Evolutionary conservation across 2,888 invertebrate species (phyloP), one percentile per base, ranked within the genome.

Genomic region (Hyppa rectilinea): DNA sequence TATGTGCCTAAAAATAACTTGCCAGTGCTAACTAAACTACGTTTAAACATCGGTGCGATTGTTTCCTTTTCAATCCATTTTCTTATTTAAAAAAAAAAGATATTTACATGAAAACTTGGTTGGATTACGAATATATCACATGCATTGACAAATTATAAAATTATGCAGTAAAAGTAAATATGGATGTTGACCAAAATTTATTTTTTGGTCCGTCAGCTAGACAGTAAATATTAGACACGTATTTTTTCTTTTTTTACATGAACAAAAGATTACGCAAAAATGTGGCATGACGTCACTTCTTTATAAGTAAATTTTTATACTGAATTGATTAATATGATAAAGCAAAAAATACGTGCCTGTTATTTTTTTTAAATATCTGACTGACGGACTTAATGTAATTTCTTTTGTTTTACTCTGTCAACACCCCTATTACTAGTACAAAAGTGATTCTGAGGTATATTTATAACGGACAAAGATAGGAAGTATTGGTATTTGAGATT

Each of bases 1-100:
- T 31, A 53, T 26, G 64, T 76, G 56, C 47, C 55, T 80, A 56
- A 70, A 78, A 80, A 64, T 61, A 80, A 69, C 7, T 29, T 43
- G 23, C 38, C 31, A 14, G 81, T 81, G 81, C 81, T 53, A 72
- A 71, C 81, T 81, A 81, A 68, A 64, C 75, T 78, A 81, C 45
- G 20, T 17, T 67, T 65, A 53, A 81, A 75, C 61, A 72, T 65
- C 58, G 75, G 81, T 81, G 81, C 71, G 10, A 43, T 53, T 76
- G 56, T 52, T 71, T 61, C 12, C 23, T 66, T 70, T 43, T 45
- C 29, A 64, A 73, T n/a, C 47, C 31, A 14, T 49, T 50, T 53
- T 69, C 3, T 47, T 69, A n/a, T n/a, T 58, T 49, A 45, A 58
- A 65, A 60, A 50, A 53, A 50, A 43, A 36, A 12, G 2, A 10